A percentile compares a stretch with the other conserved stretches of the same genome.
These are phyloP conservation scores for Eristalis pertinax DNA, from an alignment of 2,888 invertebrate species.

Conservation along the genomic window DNA sequence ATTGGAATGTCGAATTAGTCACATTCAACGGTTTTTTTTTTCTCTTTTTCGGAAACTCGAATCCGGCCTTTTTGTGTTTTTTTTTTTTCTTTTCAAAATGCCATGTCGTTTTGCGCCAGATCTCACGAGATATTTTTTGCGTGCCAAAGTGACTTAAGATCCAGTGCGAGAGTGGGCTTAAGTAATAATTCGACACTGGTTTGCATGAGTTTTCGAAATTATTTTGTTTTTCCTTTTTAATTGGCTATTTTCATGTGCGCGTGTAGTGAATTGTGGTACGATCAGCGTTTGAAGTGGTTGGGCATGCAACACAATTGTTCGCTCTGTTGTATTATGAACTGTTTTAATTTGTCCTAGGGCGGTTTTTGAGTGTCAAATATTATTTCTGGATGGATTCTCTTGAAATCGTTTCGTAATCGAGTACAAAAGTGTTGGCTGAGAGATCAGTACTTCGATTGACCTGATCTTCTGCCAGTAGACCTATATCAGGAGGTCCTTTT, in stretches of 20 bases:
- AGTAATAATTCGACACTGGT: not conserved
- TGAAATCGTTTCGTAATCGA: too few species aligned
- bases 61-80: not conserved
- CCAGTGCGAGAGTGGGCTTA: not conserved
- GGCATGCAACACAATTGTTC: not conserved
- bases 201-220: not conserved
- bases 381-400: too few species aligned
- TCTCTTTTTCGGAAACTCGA: not conserved
- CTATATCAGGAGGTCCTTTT: too few species aligned
- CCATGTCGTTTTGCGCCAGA: not conserved
- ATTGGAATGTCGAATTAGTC: conserved; percentile 6
- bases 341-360: too few species aligned
- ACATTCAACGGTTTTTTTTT: not conserved
- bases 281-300: not conserved
- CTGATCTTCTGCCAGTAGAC: too few species aligned
- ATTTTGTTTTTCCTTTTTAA: not conserved
- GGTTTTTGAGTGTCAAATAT: too few species aligned
- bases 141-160: not conserved
- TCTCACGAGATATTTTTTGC: not conserved
- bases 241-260: not conserved
- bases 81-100: not conserved
- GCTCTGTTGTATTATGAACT: too few species aligned
- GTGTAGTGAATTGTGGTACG: too few species aligned
- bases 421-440: too few species aligned
- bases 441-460: too few species aligned